phyloP scores from a whole-genome alignment of 2,888 invertebrate genomes.

The Polia nebulosa region DNA sequence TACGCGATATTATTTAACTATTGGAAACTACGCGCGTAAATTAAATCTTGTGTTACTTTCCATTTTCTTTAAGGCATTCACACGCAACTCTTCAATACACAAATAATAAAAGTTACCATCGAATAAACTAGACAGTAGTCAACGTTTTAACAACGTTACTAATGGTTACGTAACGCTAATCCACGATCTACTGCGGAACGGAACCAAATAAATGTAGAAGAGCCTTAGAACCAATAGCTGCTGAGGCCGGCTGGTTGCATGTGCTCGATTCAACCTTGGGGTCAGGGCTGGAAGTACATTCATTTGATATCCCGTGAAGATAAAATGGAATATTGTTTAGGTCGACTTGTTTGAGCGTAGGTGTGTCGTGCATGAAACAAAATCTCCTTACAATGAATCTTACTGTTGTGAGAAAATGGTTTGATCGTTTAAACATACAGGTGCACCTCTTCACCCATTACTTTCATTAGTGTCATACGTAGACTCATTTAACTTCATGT shows the following conservation, averaged over 20 bases:
- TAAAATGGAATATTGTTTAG: constrained; percentile 70
- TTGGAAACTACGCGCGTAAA: constrained; percentile 52
- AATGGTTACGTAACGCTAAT: constrained; percentile 62
- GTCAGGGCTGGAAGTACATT: constrained; percentile 79
- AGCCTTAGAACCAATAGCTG: constrained; percentile 74
- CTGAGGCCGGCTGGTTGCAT: constrained; percentile 74
- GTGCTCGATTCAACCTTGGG: constrained; percentile 77
- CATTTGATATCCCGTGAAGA: constrained; percentile 75
- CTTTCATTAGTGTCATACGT: background rate
- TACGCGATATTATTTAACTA: constrained; percentile 49
- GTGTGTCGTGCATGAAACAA: constrained; percentile 26
- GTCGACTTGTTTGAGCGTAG: constrained; percentile 57
- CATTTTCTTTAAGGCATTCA: constrained; percentile 57
- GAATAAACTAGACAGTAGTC: constrained; percentile 46
- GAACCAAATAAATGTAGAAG: constrained; percentile 79
- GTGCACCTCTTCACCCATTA: background rate
- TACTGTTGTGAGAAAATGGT: constrained; percentile 16
- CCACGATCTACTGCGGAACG: constrained; percentile 68
- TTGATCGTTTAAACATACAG: constrained; percentile 19
- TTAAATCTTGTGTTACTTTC: constrained; percentile 59
- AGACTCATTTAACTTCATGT: constrained; percentile 19
- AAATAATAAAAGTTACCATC: constrained; percentile 54
- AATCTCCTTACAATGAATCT: constrained; percentile 34
- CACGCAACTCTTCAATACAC: constrained; percentile 55
- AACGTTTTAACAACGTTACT: constrained; percentile 55